A percentile compares a stretch with the other conserved stretches of the same genome.
phyloP scores from a whole-genome alignment of 2,888 invertebrate species.

The Scaptodrosophila latifasciaeformis region DNA sequence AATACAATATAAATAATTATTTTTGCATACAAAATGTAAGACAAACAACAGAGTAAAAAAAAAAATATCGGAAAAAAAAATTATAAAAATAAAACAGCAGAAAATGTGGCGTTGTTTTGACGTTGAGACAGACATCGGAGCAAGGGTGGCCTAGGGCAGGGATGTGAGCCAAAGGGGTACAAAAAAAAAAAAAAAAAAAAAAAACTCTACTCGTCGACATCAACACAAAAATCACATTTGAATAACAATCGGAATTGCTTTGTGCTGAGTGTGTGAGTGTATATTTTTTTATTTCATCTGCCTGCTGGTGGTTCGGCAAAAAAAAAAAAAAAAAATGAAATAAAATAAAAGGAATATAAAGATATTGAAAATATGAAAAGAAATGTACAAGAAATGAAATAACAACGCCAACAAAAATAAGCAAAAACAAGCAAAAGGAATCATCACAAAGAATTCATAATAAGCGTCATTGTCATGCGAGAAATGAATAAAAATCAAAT shows the following conservation, averaged over 20 bases:
- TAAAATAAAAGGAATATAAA: no score
- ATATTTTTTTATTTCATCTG: neutral
- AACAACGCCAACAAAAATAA: conserved; percentile 16
- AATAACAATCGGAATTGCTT: conserved; percentile 65
- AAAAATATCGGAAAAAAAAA: conserved; percentile 2
- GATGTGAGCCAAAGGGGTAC: conserved; percentile 36
- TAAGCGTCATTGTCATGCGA: conserved; percentile 72
- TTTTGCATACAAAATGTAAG: conserved; percentile 64
- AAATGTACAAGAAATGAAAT: conserved; percentile 25
- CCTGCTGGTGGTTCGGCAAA: neutral
- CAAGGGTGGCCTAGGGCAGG: conserved; percentile 47
- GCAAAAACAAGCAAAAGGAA: conserved; percentile 58
- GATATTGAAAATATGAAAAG: conserved; percentile 63
- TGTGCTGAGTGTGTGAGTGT: neutral
- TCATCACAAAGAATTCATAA: conserved; percentile 71
- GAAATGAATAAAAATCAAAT: conserved; percentile 62
- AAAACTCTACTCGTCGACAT: conserved; percentile 15
- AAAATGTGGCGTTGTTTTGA: neutral
- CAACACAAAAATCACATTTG: conserved; percentile 62
- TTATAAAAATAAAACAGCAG: conserved; percentile 4
- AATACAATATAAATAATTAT: conserved; percentile 70
- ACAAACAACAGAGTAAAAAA: conserved; percentile 49
- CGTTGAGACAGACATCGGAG: conserved; percentile 1
- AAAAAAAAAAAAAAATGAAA: conserved; percentile 1
- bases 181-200: conserved; percentile 8